Evolutionary conservation across 2,113 vertebrate genomes (phyloP), one percentile per base, ranked within the genome.

Genomic region (Cyanocitta stelleri): DNA sequence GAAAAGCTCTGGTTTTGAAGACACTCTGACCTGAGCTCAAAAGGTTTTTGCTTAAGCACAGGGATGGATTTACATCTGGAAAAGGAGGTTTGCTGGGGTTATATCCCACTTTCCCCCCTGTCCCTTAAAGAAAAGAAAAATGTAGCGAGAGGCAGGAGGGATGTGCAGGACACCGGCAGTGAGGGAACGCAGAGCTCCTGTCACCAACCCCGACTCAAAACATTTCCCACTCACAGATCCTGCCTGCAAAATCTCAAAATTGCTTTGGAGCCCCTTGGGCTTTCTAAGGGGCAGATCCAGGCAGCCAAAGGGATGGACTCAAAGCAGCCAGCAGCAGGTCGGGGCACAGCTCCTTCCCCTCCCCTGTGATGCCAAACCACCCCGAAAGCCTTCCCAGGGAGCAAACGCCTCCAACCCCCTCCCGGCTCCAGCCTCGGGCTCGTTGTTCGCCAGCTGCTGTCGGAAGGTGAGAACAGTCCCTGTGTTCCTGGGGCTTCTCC

Each of bases 41-140:
- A 46, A 69, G 49, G 43, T 43, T 83, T 91, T 66, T 79, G 41
- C 91, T 59, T 56, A 44, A 84, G 33, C 2, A 62, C 54, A 77
- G 78, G 71, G 72, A 18, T 63, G 68, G 91, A 88, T 95, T 95
- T 95, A 41, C 67, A 74, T 77, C 41, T 3, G 74, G 35, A 56
- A 80, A 59, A 87, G 74, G 8, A 72, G 82, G 71, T 91, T 85
- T 90, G 35, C 82, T 74, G 39, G 63, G n/a, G 51, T 80, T 93
- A 54, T 22, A 54, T 7, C 69, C 39, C 19, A 13, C 32, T 14
- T 10, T 5, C 55, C 43, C 21, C 11, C 4, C 0, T 51, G 43
- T 21, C 11, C 3, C 0, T 15, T 5, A 3, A 23, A 44, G 27
- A 61, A 37, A 43, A 27, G 21, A 26, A 62, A 43, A 33, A 59